A percentile compares a stretch with the other conserved stretches of the same genome.
These are phyloP conservation scores for Helleia helle DNA, from an alignment of 2,888 invertebrate species.

Conservation along the genomic window DNA sequence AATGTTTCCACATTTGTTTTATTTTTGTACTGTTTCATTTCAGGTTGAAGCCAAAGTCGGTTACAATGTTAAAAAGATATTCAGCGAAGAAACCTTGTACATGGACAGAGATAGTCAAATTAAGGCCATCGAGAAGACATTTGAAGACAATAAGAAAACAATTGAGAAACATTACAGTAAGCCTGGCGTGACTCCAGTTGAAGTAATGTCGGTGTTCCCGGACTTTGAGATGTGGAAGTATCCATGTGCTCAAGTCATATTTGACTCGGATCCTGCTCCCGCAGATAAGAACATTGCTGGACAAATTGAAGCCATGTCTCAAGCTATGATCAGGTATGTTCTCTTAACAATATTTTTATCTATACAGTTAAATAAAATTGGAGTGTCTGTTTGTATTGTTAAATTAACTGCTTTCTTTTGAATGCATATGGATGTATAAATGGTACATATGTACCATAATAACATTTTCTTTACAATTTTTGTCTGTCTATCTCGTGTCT, in stretches of 20 bases:
- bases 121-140: slow-evolving; percentile 97
- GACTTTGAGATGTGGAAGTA: slow-evolving; percentile 98
- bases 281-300: slow-evolving; percentile 88
- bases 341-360: too few species aligned
- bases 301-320: slow-evolving; percentile 97
- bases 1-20: too few species aligned
- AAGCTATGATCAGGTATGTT: slow-evolving; percentile 96
- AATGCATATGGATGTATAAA: too few species aligned
- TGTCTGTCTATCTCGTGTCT: too few species aligned
- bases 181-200: slow-evolving; percentile 93
- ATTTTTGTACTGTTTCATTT: not conserved
- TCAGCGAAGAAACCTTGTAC: slow-evolving; percentile 93
- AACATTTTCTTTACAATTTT: too few species aligned
- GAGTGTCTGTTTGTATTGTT: too few species aligned
- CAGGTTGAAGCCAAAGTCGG: slow-evolving; percentile 98
- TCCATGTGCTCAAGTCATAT: slow-evolving; percentile 98
- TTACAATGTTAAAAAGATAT: slow-evolving; percentile 96
- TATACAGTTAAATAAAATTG: too few species aligned
- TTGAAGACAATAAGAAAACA: slow-evolving; percentile 88
- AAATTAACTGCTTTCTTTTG: too few species aligned
- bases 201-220: slow-evolving; percentile 89
- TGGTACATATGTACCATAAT: too few species aligned
- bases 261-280: slow-evolving; percentile 98
- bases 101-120: slow-evolving; percentile 98
- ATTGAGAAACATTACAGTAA: slow-evolving; percentile 97